phyloP scores from a whole-genome alignment of 2,797 vertebrate species.

The Cyclopterus lumpus region DNA sequence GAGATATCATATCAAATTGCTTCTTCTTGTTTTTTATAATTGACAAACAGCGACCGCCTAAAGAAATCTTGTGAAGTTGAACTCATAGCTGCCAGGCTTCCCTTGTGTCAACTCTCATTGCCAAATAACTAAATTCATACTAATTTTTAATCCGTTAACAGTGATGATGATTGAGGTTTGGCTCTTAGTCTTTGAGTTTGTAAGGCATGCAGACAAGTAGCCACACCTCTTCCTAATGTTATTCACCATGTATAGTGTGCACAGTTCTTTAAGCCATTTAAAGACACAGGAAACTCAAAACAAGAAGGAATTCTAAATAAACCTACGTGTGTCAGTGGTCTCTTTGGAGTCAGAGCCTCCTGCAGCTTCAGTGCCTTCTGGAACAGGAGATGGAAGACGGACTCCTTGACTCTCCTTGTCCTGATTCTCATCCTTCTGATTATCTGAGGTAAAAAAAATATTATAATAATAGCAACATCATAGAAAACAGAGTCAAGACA shows the following conservation, averaged over 20 bases:
- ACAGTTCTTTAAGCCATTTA: background rate
- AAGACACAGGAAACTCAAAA: background rate
- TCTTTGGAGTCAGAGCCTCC: constrained; percentile 43
- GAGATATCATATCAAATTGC: constrained; percentile 4
- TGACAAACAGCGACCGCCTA: background rate
- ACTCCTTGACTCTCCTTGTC: constrained; percentile 60
- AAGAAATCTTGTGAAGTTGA: background rate
- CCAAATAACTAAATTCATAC: constrained; percentile 10
- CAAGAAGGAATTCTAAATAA: background rate
- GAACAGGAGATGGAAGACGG: constrained; percentile 20
- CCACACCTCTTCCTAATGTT: background rate
- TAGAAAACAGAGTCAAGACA: background rate
- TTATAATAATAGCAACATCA: background rate
- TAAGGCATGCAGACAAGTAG: background rate
- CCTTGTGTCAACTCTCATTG: background rate
- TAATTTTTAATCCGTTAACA: constrained; percentile 20
- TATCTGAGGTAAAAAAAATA: constrained; percentile 42
- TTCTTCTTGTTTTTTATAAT: background rate
- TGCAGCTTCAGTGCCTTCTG: constrained; percentile 34
- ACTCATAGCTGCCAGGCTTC: background rate
- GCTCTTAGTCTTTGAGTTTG: constrained; percentile 7
- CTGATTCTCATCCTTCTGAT: constrained; percentile 41
- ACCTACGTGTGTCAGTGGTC: constrained; percentile 42
- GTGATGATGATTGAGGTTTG: constrained; percentile 13
- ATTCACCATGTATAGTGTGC: background rate